These are phyloP conservation scores for Sphinx pinastri DNA, from an alignment of 2,888 invertebrate genomes.

Conservation along the genomic window DNA sequence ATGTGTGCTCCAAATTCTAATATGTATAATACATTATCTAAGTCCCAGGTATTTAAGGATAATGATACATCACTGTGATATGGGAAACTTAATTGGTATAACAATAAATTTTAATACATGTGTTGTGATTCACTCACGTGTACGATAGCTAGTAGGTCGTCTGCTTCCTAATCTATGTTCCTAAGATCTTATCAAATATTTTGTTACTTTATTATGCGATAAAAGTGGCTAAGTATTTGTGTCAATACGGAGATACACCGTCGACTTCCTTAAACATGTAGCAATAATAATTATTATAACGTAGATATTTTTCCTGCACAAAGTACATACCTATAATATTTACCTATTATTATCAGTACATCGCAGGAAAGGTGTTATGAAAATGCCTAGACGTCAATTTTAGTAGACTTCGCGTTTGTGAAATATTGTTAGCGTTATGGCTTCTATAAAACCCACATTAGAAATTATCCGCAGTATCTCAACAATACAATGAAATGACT, in stretches of 20 bases:
- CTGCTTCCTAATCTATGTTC: slow-evolving; percentile 24
- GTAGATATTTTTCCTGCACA: background rate
- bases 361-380: no score
- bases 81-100: background rate
- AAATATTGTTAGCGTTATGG: no score
- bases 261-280: background rate
- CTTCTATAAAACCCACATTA: no score
- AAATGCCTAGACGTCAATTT: no score
- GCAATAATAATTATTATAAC: background rate
- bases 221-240: slow-evolving; percentile 13
- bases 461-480: no score
- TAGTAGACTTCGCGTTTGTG: no score
- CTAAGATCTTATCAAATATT: slow-evolving; percentile 26
- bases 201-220: slow-evolving; percentile 17
- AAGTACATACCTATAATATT: background rate
- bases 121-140: slow-evolving; percentile 10
- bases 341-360: no score
- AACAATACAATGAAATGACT: no score
- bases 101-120: background rate
- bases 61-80: background rate
- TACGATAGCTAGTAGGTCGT: slow-evolving; percentile 15
- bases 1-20: no score
- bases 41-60: background rate
- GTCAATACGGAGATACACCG: background rate
- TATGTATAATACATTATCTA: background rate